These are phyloP conservation scores for Callaeas wilsoni DNA, from an alignment of 2,113 vertebrate genomes.

Conservation along the genomic window DNA sequence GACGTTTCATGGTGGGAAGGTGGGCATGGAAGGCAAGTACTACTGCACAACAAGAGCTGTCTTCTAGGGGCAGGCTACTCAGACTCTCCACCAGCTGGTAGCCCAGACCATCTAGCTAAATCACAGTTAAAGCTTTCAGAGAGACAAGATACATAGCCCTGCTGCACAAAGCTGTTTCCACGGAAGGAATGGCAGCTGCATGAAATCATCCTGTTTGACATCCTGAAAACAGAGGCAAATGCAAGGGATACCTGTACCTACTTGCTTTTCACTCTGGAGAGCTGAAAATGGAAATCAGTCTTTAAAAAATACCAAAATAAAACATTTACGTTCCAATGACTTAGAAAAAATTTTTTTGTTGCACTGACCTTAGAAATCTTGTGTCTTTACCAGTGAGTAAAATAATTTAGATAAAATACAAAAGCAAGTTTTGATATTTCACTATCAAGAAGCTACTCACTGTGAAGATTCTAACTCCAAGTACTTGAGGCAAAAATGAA, in stretches of 20 bases:
- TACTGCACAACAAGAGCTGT: background rate
- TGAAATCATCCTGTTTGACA: rapidly evolving
- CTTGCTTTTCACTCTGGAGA: background rate
- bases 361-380: background rate
- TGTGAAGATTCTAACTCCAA: background rate
- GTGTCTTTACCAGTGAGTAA: background rate
- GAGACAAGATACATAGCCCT: background rate
- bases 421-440: background rate
- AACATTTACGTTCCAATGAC: background rate
- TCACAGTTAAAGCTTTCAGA: background rate
- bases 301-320: background rate
- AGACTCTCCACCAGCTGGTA: background rate
- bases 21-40: background rate
- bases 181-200: background rate
- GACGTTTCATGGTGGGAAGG: background rate
- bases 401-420: background rate
- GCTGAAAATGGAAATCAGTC: background rate
- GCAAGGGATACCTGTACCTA: background rate
- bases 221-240: background rate
- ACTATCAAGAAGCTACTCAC: background rate
- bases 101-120: background rate
- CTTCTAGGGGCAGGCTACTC: background rate
- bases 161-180: background rate
- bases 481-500: background rate
- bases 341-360: background rate